A percentile compares a stretch with the other conserved stretches of the same genome.
Evolutionary conservation across 2,113 vertebrate genomes (phyloP).

Genomic region (Halcyon senegalensis): DNA sequence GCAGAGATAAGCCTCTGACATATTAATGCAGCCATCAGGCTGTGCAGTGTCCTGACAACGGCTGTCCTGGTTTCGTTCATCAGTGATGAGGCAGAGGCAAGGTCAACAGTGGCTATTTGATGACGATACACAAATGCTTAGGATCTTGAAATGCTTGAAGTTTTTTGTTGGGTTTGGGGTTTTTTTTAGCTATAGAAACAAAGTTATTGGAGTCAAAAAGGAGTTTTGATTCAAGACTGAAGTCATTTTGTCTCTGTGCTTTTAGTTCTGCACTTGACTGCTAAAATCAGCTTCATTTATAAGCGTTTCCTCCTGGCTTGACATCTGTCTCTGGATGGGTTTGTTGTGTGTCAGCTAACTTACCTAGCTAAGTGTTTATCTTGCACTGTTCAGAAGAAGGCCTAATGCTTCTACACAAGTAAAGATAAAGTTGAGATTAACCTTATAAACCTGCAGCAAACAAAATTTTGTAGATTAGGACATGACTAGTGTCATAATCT

Average conservation of each 20-base stretch:
- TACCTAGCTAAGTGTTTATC: no score
- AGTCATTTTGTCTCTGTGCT: neutral
- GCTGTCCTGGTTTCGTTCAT: neutral
- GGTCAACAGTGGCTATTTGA: neutral
- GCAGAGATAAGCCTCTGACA: neutral
- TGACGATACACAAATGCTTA: neutral
- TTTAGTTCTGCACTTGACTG: neutral
- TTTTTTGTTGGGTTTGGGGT: no score
- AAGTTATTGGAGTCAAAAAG: neutral
- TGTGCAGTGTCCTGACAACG: neutral
- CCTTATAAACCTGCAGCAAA: neutral
- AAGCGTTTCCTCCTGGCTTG: neutral
- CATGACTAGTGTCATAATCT: neutral
- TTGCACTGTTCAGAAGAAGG: neutral
- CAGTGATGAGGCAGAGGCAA: neutral
- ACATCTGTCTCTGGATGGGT: neutral
- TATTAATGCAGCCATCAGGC: neutral
- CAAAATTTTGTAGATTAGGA: neutral
- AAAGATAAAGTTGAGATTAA: neutral
- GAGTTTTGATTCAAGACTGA: neutral
- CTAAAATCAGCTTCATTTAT: neutral
- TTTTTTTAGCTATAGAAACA: conserved; percentile 8
- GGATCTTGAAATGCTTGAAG: neutral
- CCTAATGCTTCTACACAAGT: neutral
- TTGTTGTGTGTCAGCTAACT: neutral